Percentiles rank a stretch among this genome's conserved stretches.
Evolutionary conservation across 2,888 invertebrate genomes (phyloP).

Genomic region (Apamea epomidion): DNA sequence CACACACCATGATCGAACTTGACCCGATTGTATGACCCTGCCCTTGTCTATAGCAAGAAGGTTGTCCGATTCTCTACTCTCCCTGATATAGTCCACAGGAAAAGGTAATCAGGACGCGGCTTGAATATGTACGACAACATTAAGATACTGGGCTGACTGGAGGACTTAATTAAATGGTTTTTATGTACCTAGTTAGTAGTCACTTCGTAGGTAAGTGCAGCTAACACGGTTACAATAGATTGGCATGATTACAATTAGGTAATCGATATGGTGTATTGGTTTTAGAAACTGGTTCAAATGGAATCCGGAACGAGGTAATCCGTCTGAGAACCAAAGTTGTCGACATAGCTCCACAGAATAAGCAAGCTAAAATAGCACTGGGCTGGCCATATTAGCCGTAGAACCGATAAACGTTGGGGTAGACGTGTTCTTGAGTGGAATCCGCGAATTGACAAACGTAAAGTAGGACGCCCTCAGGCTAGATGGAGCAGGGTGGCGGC

Average conservation of each 20-base stretch:
- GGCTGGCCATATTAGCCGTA: background rate
- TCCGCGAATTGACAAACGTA: background rate
- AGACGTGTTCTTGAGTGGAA: background rate
- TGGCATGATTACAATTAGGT: background rate
- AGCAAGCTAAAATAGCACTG: too few relatives aligned
- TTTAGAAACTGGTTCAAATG: background rate
- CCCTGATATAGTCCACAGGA: conserved; percentile 47
- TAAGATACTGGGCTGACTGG: background rate
- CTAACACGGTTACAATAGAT: background rate
- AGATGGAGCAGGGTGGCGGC: background rate
- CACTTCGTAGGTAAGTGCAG: background rate
- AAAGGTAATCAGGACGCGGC: conserved; percentile 1
- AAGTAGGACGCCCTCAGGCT: background rate
- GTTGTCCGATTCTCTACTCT: conserved; percentile 4
- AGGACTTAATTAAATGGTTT: conserved; percentile 17
- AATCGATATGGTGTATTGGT: background rate
- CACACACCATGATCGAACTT: conserved; percentile 46
- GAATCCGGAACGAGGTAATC: background rate
- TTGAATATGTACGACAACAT: conserved; percentile 31
- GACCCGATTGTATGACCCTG: conserved; percentile 55
- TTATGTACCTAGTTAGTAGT: background rate
- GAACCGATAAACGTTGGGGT: background rate
- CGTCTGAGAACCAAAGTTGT: background rate
- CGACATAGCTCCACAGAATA: background rate
- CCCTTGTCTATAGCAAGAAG: conserved; percentile 43